Conservation (phyloP, 2,113 vertebrate genomes). For the Emydura subglobosa region DNA sequence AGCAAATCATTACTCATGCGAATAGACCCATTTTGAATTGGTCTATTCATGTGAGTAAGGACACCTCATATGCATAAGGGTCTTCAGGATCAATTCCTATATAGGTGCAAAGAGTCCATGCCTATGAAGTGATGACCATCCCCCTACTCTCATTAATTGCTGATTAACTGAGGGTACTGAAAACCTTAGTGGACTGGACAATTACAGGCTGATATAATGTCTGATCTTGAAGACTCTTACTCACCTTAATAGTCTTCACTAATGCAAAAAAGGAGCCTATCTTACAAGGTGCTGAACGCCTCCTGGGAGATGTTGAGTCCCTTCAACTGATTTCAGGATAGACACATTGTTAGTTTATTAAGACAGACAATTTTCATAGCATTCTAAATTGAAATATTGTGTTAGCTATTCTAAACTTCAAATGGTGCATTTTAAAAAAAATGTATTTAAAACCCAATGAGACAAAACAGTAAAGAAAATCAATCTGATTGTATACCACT, state of each 20-base stretch:
- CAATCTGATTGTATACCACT: neutral
- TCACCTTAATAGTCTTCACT: neutral
- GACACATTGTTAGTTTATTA: neutral
- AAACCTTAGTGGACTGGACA: neutral
- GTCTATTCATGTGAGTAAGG: neutral
- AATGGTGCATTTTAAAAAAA: neutral
- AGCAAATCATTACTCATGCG: neutral
- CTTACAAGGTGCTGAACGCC: neutral
- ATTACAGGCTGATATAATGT: neutral
- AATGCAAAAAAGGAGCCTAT: neutral
- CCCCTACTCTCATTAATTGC: neutral
- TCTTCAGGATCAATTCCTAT: neutral
- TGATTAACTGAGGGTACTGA: neutral
- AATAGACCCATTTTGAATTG: neutral
- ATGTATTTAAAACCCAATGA: neutral
- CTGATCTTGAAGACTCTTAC: neutral
- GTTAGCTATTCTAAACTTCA: neutral
- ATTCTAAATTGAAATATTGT: neutral
- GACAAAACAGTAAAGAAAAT: neutral
- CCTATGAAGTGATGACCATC: accelerated
- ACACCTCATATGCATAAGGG: neutral
- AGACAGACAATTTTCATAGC: neutral
- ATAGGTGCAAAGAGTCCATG: neutral
- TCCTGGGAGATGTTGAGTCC: neutral
- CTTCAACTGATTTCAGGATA: neutral